Evolutionary conservation across 2,113 vertebrate genomes (phyloP).

Genomic region (Damaliscus lunatus): DNA sequence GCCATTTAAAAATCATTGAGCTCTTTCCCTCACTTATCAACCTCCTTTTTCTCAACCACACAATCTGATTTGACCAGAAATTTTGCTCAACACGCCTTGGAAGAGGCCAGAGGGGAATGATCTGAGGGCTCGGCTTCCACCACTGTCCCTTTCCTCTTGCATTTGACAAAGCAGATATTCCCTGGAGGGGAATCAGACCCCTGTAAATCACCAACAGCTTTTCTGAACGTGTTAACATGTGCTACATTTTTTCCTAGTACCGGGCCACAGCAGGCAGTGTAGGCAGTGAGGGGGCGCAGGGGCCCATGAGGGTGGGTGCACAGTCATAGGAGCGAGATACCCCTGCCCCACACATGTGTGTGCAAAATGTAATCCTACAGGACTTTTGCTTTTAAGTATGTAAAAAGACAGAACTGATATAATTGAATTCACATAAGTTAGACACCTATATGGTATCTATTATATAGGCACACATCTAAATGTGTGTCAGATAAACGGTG

Average conservation of each 20-base stretch:
- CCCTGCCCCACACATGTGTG: not conserved
- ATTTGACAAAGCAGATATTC: not conserved
- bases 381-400: slow-evolving; percentile 34
- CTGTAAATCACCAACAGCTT: not conserved
- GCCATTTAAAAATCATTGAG: not conserved
- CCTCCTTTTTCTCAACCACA: not conserved
- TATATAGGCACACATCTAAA: not conserved
- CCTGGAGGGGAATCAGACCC: not conserved
- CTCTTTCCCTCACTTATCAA: not conserved
- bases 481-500: not conserved
- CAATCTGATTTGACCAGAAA: not conserved
- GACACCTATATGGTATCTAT: not conserved
- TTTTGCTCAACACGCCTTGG: not conserved
- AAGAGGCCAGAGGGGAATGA: not conserved
- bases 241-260: not conserved
- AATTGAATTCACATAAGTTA: slow-evolving; percentile 3
- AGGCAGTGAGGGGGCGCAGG: too few species aligned
- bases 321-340: not conserved
- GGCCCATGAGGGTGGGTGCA: not conserved
- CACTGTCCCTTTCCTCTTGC: not conserved
- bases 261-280: not conserved
- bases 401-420: not conserved
- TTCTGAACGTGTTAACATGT: not conserved
- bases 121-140: not conserved
- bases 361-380: not conserved